Percentiles rank a stretch among this genome's conserved stretches.
phyloP scores from a whole-genome alignment of 2,888 invertebrate genomes.

The Ochropacha duplaris region DNA sequence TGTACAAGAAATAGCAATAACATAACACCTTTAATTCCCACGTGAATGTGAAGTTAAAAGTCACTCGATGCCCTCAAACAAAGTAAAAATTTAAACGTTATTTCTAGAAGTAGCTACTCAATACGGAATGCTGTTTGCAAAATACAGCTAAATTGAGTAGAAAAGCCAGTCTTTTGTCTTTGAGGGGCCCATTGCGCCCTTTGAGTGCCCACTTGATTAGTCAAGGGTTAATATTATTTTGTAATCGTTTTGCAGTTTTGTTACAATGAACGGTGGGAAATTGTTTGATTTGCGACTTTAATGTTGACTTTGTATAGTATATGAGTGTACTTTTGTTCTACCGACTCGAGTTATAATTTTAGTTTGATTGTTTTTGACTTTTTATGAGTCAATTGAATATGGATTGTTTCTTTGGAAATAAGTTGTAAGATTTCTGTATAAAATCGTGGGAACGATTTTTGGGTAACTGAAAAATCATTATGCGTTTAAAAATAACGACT shows the following conservation, averaged over 20 bases:
- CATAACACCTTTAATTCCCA: conserved; percentile 45
- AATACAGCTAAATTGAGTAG: conserved; percentile 71
- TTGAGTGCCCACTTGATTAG: conserved; percentile 49
- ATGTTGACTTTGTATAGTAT: conserved; percentile 13
- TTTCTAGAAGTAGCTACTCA: conserved; percentile 49
- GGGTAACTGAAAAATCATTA: too few species aligned
- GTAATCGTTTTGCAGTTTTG: conserved; percentile 28
- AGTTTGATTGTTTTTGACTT: background rate
- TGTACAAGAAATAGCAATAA: background rate
- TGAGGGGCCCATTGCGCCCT: conserved; percentile 31
- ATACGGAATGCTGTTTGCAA: conserved; percentile 70
- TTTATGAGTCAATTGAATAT: background rate
- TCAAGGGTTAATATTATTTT: conserved; percentile 40
- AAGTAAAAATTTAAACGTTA: conserved; percentile 50
- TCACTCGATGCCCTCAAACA: conserved; percentile 30
- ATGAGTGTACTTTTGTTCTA: background rate
- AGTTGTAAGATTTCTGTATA: background rate
- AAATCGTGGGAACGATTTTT: background rate
- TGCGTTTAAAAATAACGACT: too few species aligned
- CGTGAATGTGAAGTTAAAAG: conserved; percentile 36
- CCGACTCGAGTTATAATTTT: background rate
- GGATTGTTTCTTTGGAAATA: background rate
- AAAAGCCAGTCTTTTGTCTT: conserved; percentile 65
- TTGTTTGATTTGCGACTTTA: conserved; percentile 16
- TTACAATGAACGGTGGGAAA: conserved; percentile 7